These are phyloP conservation scores for Sitta europaea DNA, from an alignment of 2,113 vertebrate genomes.

Conservation along the genomic window DNA sequence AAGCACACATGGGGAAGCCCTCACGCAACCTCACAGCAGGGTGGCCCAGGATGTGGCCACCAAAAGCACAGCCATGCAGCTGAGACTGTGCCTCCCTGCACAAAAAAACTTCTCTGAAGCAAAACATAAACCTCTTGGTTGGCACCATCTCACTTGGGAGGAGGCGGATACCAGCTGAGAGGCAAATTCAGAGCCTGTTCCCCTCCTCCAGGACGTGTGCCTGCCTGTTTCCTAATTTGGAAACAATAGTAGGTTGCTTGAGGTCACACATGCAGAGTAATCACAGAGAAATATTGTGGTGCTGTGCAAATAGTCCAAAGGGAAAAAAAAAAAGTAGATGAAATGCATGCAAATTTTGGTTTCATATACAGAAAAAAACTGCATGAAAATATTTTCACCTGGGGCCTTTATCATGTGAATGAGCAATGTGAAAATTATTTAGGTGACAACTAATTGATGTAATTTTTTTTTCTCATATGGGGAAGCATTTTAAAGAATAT, in stretches of 20 bases:
- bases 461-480: neutral
- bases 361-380: neutral
- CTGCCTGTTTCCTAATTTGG: neutral
- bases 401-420: neutral
- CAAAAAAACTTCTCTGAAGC: neutral
- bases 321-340: neutral
- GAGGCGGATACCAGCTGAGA: neutral
- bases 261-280: neutral
- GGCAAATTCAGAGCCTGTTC: neutral
- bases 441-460: neutral
- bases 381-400: neutral
- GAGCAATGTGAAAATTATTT: fast-evolving
- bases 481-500: neutral
- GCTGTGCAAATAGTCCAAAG: conserved; percentile 1
- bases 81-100: neutral
- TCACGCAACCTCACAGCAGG: neutral
- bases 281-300: neutral
- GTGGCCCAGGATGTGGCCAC: neutral
- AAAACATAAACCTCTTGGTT: neutral
- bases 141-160: neutral
- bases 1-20: neutral
- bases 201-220: neutral
- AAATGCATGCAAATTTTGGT: neutral
- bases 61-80: neutral
- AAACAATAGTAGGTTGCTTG: neutral